phyloP scores from a whole-genome alignment of 2,888 invertebrate genomes.

The Aleiodes alternator region DNA sequence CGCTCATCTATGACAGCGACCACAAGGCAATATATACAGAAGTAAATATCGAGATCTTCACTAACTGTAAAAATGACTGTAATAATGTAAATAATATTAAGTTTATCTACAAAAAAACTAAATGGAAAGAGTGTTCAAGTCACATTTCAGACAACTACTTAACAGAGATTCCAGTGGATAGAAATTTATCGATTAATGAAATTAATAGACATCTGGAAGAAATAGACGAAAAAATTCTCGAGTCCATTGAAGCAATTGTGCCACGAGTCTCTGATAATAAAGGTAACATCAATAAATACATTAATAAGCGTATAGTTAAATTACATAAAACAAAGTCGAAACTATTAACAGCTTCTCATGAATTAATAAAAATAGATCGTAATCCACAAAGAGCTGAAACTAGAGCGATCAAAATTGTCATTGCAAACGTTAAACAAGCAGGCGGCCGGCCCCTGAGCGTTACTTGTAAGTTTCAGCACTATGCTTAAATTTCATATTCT shows the following conservation, averaged over 20 bases:
- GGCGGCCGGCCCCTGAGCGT: too few species aligned
- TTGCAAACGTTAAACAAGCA: too few species aligned
- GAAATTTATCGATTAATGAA: not conserved
- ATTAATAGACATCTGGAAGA: not conserved
- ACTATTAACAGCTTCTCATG: conserved; percentile 28
- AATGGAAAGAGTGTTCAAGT: not conserved
- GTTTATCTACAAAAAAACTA: not conserved
- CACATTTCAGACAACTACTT: not conserved
- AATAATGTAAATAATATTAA: not conserved
- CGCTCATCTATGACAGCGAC: conserved; percentile 46
- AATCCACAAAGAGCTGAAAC: conserved; percentile 1
- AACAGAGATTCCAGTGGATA: conserved; percentile 11
- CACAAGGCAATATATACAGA: conserved; percentile 32
- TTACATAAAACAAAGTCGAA: conserved; percentile 42
- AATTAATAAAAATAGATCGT: not conserved
- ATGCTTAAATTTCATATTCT: too few species aligned
- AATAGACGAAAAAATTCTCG: not conserved
- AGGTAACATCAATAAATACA: conserved; percentile 39
- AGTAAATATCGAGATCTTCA: conserved; percentile 19
- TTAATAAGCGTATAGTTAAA: conserved; percentile 30
- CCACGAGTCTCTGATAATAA: too few species aligned
- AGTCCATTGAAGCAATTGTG: too few species aligned
- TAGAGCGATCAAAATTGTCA: conserved; percentile 11
- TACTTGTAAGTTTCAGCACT: too few species aligned
- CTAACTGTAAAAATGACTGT: not conserved